Percentiles rank a stretch among this genome's conserved stretches.
Evolutionary conservation across 2,888 invertebrate species (phyloP).

Genomic region (Ecdyonurus torrentis): DNA sequence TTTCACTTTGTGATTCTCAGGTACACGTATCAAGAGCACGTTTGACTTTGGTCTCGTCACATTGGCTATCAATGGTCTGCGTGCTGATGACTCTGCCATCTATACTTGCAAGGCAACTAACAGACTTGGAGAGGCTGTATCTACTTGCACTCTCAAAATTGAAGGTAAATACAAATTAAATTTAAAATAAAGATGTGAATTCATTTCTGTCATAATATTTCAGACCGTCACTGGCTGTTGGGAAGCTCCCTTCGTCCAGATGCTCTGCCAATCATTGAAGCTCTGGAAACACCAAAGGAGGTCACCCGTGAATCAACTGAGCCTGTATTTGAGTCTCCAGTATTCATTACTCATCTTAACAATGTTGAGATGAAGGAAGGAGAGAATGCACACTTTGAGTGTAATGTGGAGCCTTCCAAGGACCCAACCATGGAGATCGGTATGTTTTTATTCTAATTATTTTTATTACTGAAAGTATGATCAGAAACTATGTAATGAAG

Average conservation of each 20-base stretch:
- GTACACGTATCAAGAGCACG: slow-evolving; percentile 73
- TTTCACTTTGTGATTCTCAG: slow-evolving; percentile 11
- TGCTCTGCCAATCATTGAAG: slow-evolving; percentile 69
- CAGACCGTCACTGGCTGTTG: slow-evolving; percentile 70
- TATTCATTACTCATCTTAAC: slow-evolving; percentile 79
- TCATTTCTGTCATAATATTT: neutral
- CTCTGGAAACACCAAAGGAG: slow-evolving; percentile 63
- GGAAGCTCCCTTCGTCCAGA: slow-evolving; percentile 80
- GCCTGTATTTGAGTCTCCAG: slow-evolving; percentile 64
- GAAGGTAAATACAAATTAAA: slow-evolving; percentile 28
- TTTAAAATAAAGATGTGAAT: neutral
- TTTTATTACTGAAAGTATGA: neutral
- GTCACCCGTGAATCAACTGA: slow-evolving; percentile 51
- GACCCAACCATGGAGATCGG: slow-evolving; percentile 73
- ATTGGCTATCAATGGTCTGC: slow-evolving; percentile 68
- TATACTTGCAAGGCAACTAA: slow-evolving; percentile 93
- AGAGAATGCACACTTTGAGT: slow-evolving; percentile 78
- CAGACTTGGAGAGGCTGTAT: slow-evolving; percentile 83
- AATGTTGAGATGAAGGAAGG: slow-evolving; percentile 79
- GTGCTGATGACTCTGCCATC: slow-evolving; percentile 84
- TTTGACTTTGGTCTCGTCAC: slow-evolving; percentile 96
- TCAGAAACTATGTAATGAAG: neutral
- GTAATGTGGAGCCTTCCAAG: slow-evolving; percentile 79
- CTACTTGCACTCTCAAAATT: slow-evolving; percentile 76
- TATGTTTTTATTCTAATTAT: slow-evolving; percentile 14